These are phyloP conservation scores for Lanistes nyassanus DNA, from an alignment of 1,140 invertebrate species.

Conservation along the genomic window DNA sequence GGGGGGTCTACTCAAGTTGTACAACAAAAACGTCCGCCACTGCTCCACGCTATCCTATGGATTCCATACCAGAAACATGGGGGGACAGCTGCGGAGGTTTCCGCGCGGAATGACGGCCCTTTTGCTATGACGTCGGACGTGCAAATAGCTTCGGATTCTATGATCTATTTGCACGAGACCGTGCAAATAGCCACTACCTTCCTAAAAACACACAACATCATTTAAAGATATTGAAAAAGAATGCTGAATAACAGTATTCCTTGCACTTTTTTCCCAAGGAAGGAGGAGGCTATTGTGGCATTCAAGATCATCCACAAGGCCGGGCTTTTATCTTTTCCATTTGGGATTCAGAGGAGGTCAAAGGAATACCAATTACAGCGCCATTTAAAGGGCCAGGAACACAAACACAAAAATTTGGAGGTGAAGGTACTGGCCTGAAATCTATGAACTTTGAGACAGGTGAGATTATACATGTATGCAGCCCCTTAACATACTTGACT, in stretches of 20 bases:
- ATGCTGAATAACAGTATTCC: neutral
- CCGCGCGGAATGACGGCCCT: no score
- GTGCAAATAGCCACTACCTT: no score
- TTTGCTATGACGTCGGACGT: no score
- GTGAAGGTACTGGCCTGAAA: conserved; percentile 40
- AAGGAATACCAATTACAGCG: conserved; percentile 27
- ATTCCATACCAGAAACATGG: no score
- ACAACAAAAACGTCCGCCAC: no score
- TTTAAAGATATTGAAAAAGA: neutral
- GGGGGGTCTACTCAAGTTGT: no score
- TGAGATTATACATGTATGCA: no score
- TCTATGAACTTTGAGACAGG: conserved; percentile 40
- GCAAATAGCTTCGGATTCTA: no score
- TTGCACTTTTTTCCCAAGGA: conserved; percentile 16
- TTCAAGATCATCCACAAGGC: conserved; percentile 43
- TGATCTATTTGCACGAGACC: no score
- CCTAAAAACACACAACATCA: neutral
- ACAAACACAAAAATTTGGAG: conserved; percentile 33
- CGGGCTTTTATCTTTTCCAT: conserved; percentile 42
- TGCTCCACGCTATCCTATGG: no score
- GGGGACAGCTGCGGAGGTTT: no score
- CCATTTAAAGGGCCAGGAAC: conserved; percentile 37
- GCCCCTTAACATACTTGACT: no score
- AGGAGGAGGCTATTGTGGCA: conserved; percentile 45
- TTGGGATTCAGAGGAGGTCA: conserved; percentile 34